phyloP scores from a whole-genome alignment of 2,797 vertebrate genomes.

The Arrhamphus sclerolepis region DNA sequence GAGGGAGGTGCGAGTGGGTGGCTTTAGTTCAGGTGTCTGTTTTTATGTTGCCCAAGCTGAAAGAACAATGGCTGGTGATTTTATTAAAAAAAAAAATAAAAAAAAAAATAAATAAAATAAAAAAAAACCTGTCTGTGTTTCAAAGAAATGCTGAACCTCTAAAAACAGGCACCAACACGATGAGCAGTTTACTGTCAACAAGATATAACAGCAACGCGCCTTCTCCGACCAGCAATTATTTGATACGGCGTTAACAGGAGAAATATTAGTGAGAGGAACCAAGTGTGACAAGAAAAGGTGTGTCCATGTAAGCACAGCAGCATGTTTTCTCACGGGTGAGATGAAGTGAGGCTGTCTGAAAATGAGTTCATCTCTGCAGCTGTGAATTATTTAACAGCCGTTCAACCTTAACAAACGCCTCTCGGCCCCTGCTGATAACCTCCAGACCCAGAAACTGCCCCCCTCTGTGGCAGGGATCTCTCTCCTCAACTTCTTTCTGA shows the following conservation, averaged over 20 bases:
- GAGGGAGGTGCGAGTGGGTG: neutral
- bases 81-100: no score
- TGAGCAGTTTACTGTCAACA: conserved; percentile 12
- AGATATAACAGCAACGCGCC: neutral
- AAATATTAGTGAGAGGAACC: no score
- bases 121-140: neutral
- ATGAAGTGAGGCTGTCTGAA: conserved; percentile 4
- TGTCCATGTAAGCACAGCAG: neutral
- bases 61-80: conserved; percentile 11
- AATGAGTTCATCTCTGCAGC: conserved; percentile 7
- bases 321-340: neutral
- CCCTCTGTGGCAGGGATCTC: neutral
- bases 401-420: conserved; percentile 52
- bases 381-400: conserved; percentile 57
- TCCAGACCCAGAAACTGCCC: neutral
- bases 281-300: neutral
- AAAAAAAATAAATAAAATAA: no score
- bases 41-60: conserved; percentile 6
- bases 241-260: neutral
- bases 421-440: conserved; percentile 23
- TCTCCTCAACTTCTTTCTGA: neutral
- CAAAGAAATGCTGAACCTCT: conserved; percentile 1
- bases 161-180: neutral
- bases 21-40: neutral
- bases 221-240: neutral